Evolutionary conservation across 2,888 invertebrate species (phyloP).

Genomic region (Petrophora chlorosata): DNA sequence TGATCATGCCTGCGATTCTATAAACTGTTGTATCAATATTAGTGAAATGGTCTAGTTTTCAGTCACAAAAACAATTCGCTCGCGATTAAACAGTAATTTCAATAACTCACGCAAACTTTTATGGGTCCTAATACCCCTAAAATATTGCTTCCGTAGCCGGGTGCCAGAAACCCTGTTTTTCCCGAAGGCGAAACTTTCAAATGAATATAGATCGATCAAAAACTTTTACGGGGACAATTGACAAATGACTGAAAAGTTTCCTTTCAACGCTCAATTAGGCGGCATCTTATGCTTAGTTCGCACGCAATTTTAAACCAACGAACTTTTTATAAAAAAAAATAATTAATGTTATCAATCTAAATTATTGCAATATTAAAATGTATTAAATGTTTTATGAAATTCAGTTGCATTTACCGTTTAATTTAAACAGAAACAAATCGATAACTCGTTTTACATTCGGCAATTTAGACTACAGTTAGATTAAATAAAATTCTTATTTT

Average conservation of each 20-base stretch:
- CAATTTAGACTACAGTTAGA: no score
- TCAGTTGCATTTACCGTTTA: no score
- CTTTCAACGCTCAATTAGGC: slow-evolving; percentile 52
- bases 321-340: neutral
- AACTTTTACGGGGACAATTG: slow-evolving; percentile 36
- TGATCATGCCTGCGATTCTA: no score
- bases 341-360: neutral
- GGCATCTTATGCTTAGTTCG: slow-evolving; percentile 27
- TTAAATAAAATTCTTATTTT: no score
- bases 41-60: no score
- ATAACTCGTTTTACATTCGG: no score
- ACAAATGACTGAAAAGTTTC: slow-evolving; percentile 46
- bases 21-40: no score
- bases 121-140: slow-evolving; percentile 15
- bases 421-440: no score
- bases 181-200: slow-evolving; percentile 26
- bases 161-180: slow-evolving; percentile 21
- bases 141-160: slow-evolving; percentile 18
- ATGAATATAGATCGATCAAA: slow-evolving; percentile 34
- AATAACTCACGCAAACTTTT: slow-evolving; percentile 23
- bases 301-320: slow-evolving; percentile 1
- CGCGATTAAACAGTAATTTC: slow-evolving; percentile 20
- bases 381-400: no score
- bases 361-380: no score
- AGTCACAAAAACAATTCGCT: no score